Evolutionary conservation across 2,113 vertebrate genomes (phyloP).

Genomic region (Etheostoma cragini): DNA sequence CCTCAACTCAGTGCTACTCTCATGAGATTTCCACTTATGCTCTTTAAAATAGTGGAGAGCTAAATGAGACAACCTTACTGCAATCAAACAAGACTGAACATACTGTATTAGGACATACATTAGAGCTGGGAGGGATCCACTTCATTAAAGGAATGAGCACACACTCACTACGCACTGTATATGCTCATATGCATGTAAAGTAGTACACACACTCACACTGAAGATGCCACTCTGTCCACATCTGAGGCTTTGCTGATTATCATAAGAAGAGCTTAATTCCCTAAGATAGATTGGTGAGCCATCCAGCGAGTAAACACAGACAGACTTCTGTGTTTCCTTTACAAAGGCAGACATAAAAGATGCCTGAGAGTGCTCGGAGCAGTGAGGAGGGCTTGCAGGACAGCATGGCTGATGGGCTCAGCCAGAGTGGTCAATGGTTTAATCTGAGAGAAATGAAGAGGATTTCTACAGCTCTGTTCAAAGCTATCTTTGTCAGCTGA

Average conservation of each 20-base stretch:
- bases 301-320: slow-evolving; percentile 42
- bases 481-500: slow-evolving; percentile 57
- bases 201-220: background rate
- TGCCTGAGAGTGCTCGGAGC: slow-evolving; percentile 12
- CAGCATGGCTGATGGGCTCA: slow-evolving; percentile 46
- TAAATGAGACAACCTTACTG: slow-evolving; percentile 54
- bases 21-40: slow-evolving; percentile 43
- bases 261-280: slow-evolving; percentile 48
- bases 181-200: background rate
- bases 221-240: slow-evolving; percentile 36
- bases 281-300: slow-evolving; percentile 61
- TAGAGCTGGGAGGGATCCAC: slow-evolving; percentile 33
- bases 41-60: slow-evolving; percentile 45
- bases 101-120: slow-evolving; percentile 18
- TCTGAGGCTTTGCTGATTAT: slow-evolving; percentile 53
- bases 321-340: slow-evolving; percentile 47
- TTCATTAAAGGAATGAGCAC: slow-evolving; percentile 26
- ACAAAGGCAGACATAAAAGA: slow-evolving; percentile 63
- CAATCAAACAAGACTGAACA: slow-evolving; percentile 51
- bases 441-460: slow-evolving; percentile 75
- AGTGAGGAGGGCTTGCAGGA: slow-evolving; percentile 41
- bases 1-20: slow-evolving; percentile 8
- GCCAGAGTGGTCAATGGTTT: slow-evolving; percentile 74
- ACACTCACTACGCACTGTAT: background rate
- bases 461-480: slow-evolving; percentile 68